Percentiles rank a stretch among this genome's conserved stretches.
These are phyloP conservation scores for Xerus rutilus DNA, from an alignment of 2,797 vertebrate genomes.

Conservation along the genomic window DNA sequence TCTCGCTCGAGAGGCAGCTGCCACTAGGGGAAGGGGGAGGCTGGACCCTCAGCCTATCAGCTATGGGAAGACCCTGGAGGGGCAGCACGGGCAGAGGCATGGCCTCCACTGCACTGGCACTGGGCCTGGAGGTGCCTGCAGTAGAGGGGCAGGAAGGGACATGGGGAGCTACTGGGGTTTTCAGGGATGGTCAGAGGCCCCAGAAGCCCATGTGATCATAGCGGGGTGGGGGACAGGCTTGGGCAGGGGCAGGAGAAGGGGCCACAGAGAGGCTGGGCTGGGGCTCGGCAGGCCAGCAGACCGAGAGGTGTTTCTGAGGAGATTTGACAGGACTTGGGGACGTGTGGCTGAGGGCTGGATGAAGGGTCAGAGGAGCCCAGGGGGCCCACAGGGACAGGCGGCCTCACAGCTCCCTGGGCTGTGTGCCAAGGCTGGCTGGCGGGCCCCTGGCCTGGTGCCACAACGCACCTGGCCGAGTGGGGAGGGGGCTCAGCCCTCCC, in stretches of 20 bases:
- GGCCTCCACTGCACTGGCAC: accelerated
- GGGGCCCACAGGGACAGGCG: accelerated
- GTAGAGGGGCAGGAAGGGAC: not conserved
- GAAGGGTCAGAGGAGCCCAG: not conserved
- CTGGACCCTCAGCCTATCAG: not conserved
- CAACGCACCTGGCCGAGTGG: slow-evolving; percentile 18
- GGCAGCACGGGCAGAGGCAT: no score
- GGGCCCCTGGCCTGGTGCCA: not conserved
- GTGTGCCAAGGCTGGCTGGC: slow-evolving; percentile 44
- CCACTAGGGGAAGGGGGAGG: not conserved
- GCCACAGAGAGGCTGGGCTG: not conserved
- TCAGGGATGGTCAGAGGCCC: not conserved
- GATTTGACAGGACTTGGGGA: not conserved
- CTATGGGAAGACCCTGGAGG: accelerated
- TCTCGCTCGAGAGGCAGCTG: not conserved
- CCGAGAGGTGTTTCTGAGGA: not conserved
- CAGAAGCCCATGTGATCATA: not conserved
- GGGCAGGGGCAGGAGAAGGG: not conserved
- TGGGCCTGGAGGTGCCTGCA: no score
- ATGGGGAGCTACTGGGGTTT: not conserved
- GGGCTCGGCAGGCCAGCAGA: not conserved
- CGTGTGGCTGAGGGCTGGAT: not conserved
- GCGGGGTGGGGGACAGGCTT: not conserved
- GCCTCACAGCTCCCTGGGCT: not conserved
- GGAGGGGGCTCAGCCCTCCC: slow-evolving; percentile 70